phyloP scores from a whole-genome alignment of 2,888 invertebrate species.

The Palloptera scutellata region DNA sequence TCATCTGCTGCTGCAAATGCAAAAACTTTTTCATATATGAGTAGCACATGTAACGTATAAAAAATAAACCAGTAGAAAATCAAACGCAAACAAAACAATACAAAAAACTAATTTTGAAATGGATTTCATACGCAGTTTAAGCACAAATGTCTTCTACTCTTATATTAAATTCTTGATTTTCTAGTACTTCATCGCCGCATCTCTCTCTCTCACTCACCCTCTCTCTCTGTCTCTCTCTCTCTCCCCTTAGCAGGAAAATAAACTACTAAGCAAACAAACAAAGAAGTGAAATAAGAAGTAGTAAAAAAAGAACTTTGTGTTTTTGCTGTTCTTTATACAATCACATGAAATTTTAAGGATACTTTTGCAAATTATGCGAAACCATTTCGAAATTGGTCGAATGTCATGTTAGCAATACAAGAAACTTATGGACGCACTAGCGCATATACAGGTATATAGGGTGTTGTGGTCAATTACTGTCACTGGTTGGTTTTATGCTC shows the following conservation, averaged over 20 bases:
- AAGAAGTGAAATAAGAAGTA: constrained; percentile 13
- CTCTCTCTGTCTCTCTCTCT: no score
- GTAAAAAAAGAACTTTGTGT: constrained; percentile 21
- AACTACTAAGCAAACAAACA: neutral
- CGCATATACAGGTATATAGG: neutral
- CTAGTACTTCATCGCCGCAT: constrained; percentile 24
- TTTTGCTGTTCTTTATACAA: constrained; percentile 27
- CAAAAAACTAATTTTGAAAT: constrained; percentile 52
- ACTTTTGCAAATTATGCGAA: constrained; percentile 61
- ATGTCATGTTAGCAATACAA: constrained; percentile 3
- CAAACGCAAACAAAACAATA: neutral
- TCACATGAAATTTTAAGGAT: constrained; percentile 38
- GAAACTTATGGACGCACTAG: neutral
- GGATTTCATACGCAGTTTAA: constrained; percentile 54
- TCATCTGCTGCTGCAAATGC: constrained; percentile 20
- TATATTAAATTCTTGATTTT: no score
- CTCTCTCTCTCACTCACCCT: no score
- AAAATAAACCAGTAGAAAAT: neutral
- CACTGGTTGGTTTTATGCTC: no score
- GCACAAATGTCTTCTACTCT: constrained; percentile 48
- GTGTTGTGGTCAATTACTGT: no score
- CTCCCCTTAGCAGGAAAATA: neutral
- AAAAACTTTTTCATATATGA: no score
- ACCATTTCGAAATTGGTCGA: constrained; percentile 57
- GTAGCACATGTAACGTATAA: neutral